These are phyloP conservation scores for Pluvianellus socialis DNA, from an alignment of 2,113 vertebrate species.

Conservation along the genomic window DNA sequence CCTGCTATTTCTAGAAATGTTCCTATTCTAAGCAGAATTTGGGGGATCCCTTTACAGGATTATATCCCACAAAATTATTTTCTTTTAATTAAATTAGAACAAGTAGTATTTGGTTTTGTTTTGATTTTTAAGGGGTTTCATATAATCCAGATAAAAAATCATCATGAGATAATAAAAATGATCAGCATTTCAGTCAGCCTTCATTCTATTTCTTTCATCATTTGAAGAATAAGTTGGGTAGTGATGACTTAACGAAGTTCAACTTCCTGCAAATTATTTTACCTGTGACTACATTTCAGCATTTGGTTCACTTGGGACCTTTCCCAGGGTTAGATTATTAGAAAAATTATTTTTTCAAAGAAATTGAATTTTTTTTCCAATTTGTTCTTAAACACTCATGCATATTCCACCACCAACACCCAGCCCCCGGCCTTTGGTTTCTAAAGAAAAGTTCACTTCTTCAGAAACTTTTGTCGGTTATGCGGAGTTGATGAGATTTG, in stretches of 20 bases:
- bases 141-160: background rate
- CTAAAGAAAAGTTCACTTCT: background rate
- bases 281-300: background rate
- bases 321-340: background rate
- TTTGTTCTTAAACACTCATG: background rate
- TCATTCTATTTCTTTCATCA: background rate
- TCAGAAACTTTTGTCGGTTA: background rate
- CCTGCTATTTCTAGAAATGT: background rate
- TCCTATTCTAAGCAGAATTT: background rate
- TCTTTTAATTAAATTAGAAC: background rate
- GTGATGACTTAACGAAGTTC: background rate
- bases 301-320: background rate
- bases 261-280: background rate
- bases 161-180: background rate
- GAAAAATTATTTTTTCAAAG: background rate
- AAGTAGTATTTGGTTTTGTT: background rate
- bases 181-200: background rate
- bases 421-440: background rate
- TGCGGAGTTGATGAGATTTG: background rate
- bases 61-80: background rate
- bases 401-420: too few relatives aligned
- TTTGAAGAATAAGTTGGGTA: background rate
- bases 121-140: background rate
- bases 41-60: background rate
- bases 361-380: background rate